Evolutionary conservation across 2,888 invertebrate genomes (phyloP).

Genomic region (Leptura quadrifasciata): DNA sequence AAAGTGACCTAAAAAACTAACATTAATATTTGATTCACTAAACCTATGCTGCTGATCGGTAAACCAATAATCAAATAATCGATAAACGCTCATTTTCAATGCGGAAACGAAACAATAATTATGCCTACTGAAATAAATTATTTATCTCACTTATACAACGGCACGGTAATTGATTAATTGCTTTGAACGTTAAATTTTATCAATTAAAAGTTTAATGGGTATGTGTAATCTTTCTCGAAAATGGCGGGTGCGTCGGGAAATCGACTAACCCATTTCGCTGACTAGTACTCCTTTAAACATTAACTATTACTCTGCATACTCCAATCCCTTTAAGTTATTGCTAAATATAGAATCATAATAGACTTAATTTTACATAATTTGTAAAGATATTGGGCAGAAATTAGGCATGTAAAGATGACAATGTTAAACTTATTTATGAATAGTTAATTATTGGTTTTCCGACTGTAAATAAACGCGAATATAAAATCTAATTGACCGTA

Average conservation of each 20-base stretch:
- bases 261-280: too few species aligned
- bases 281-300: too few species aligned
- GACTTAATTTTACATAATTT: too few species aligned
- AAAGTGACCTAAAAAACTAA: slow-evolving; percentile 30
- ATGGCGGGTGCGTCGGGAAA: slow-evolving; percentile 19
- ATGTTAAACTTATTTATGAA: too few species aligned
- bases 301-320: too few species aligned
- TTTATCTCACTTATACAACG: background rate
- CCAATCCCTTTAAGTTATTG: too few species aligned
- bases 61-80: slow-evolving; percentile 13
- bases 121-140: background rate
- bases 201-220: background rate
- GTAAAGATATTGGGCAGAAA: too few species aligned
- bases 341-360: too few species aligned
- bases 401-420: too few species aligned
- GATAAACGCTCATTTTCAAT: slow-evolving; percentile 8
- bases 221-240: background rate
- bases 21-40: slow-evolving; percentile 21
- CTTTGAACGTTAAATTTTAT: background rate
- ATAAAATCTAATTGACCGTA: too few species aligned
- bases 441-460: too few species aligned
- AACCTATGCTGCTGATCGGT: background rate
- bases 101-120: slow-evolving; percentile 4
- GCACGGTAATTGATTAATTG: background rate
- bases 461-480: too few species aligned